Conservation (phyloP, 1,140 invertebrate species). For the Hirudo medicinalis region DNA sequence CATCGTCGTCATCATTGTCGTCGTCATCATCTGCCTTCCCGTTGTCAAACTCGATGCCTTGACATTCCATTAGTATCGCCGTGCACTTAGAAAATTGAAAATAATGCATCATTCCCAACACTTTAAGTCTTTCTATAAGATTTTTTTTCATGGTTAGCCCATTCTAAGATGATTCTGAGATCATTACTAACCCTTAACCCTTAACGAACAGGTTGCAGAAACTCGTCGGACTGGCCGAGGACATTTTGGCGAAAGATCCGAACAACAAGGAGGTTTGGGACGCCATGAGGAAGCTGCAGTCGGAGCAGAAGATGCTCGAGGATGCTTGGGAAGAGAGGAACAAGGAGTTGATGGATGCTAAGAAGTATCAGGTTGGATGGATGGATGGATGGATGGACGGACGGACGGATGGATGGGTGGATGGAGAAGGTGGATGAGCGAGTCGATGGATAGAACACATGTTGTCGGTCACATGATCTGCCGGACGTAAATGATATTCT, state of each 20-base stretch:
- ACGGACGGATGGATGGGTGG: conserved; percentile 95
- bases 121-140: too few relatives aligned
- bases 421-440: conserved; percentile 27
- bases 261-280: conserved; percentile 35
- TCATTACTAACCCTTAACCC: neutral
- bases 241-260: conserved; percentile 41
- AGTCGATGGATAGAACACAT: conserved; percentile 48
- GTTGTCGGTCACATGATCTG: neutral
- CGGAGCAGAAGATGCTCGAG: conserved; percentile 60
- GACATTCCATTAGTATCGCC: too few relatives aligned
- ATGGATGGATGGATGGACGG: conserved; percentile 55
- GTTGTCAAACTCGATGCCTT: too few relatives aligned
- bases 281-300: conserved; percentile 54
- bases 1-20: too few relatives aligned
- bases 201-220: conserved; percentile 43
- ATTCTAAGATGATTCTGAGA: neutral
- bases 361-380: conserved; percentile 89
- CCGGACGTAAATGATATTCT: neutral
- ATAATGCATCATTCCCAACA: too few relatives aligned
- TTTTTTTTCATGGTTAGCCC: neutral
- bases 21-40: too few relatives aligned
- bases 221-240: conserved; percentile 43
- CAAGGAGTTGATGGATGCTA: conserved; percentile 85
- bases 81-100: too few relatives aligned
- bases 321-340: conserved; percentile 78